A percentile compares a stretch with the other conserved stretches of the same genome.
Conservation (phyloP, 2,797 vertebrate species). For the Gallinago stenura region DNA sequence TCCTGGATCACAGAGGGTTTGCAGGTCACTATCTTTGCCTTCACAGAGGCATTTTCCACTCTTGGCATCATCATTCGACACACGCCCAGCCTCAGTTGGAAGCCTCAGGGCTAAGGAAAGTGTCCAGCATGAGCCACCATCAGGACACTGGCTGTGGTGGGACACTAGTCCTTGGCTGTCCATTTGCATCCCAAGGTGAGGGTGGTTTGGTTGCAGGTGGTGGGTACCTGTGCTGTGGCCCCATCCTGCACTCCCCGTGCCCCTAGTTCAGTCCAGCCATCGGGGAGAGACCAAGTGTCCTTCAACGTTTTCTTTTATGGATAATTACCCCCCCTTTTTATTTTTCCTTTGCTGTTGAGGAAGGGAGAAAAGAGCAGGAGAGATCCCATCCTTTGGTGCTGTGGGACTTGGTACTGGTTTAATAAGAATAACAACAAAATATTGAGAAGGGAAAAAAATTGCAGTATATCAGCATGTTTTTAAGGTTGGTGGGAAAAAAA, state of each 20-base stretch:
- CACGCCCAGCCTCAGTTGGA: rapidly evolving
- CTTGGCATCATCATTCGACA: rapidly evolving
- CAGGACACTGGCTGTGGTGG: neutral
- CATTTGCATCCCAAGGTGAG: neutral
- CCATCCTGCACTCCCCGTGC: neutral
- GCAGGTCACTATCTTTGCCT: neutral
- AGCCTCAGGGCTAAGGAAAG: neutral
- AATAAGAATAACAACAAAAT: slow-evolving; percentile 63
- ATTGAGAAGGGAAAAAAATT: neutral
- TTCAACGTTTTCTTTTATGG: neutral
- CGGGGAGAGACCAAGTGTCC: neutral
- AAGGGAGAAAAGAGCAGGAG: slow-evolving; percentile 19
- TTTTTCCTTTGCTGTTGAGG: neutral
- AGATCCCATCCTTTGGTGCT: slow-evolving; percentile 57
- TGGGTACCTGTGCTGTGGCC: neutral
- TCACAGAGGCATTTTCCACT: neutral
- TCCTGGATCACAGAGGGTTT: neutral
- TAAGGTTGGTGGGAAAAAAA: slow-evolving; percentile 72
- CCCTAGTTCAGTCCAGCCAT: neutral
- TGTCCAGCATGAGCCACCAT: neutral
- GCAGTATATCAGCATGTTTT: slow-evolving; percentile 54
- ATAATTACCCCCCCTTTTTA: neutral
- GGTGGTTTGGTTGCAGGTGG: neutral
- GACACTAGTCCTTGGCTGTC: neutral
- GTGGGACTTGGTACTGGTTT: slow-evolving; percentile 57